Evolutionary conservation across 2,888 invertebrate genomes (phyloP).

Genomic region (Heliconius sara): DNA sequence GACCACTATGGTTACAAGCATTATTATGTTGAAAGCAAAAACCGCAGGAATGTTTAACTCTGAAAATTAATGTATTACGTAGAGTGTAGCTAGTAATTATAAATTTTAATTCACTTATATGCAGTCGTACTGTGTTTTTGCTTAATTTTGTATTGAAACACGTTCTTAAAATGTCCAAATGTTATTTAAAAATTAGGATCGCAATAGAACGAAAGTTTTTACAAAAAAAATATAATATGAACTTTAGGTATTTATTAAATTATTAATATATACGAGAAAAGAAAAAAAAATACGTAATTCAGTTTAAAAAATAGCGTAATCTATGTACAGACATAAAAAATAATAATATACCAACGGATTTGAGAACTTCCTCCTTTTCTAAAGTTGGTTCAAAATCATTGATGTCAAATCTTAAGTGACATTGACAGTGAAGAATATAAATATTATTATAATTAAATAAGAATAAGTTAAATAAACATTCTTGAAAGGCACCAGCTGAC

Average conservation of each 20-base stretch:
- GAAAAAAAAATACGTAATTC: no score
- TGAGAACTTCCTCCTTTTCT: no score
- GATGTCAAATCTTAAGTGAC: background rate
- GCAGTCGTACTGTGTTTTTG: background rate
- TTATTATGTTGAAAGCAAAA: constrained; percentile 33
- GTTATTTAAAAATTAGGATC: no score
- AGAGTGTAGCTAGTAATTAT: constrained; percentile 7
- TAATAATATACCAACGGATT: no score
- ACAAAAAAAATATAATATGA: no score
- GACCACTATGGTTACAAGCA: constrained; percentile 32
- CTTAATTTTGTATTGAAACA: background rate
- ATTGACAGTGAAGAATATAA: background rate
- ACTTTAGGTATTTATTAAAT: no score
- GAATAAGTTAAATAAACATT: constrained; percentile 11
- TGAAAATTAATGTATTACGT: constrained; percentile 8
- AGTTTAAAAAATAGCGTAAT: no score
- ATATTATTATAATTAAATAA: constrained; percentile 9
- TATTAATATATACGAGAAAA: no score
- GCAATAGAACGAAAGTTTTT: no score
- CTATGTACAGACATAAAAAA: no score
- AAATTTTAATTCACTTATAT: constrained; percentile 8
- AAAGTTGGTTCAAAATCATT: background rate
- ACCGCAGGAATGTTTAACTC: constrained; percentile 24
- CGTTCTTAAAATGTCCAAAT: no score
- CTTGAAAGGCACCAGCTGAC: constrained; percentile 29